Evolutionary conservation across 2,113 vertebrate genomes (phyloP).

Genomic region (Eleginops maclovinus): DNA sequence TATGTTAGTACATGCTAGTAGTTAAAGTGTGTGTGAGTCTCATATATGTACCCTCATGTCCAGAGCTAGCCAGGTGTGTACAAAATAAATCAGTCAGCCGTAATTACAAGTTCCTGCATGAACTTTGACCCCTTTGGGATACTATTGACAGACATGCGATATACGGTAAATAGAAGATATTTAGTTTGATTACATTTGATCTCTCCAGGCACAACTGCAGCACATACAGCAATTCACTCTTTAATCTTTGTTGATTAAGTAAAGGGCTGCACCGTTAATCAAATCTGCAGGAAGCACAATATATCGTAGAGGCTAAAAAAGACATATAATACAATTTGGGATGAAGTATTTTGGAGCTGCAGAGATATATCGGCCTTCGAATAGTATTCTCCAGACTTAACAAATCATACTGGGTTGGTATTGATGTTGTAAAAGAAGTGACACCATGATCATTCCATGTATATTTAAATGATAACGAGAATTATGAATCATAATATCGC

Average conservation of each 20-base stretch:
- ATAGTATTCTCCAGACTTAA: no score
- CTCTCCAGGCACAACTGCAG: background rate
- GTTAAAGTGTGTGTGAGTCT: background rate
- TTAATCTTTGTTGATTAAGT: background rate
- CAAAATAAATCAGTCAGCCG: background rate
- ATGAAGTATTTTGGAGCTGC: no score
- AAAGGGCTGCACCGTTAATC: background rate
- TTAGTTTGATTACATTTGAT: background rate
- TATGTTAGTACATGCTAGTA: slow-evolving; percentile 6
- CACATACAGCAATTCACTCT: background rate
- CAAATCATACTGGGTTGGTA: no score
- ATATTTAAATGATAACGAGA: no score
- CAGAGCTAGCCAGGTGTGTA: background rate
- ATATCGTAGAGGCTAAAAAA: no score
- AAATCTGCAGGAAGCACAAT: no score
- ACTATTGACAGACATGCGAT: background rate
- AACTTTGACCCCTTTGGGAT: background rate
- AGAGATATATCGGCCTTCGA: no score
- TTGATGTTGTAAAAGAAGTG: no score
- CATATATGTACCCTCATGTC: background rate
- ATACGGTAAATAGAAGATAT: background rate
- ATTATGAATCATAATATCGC: no score
- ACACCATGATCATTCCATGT: no score
- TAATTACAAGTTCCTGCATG: slow-evolving; percentile 24
- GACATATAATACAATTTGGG: no score